Conservation (phyloP, 1,140 invertebrate genomes). For the Brachionus koreanus region DNA sequence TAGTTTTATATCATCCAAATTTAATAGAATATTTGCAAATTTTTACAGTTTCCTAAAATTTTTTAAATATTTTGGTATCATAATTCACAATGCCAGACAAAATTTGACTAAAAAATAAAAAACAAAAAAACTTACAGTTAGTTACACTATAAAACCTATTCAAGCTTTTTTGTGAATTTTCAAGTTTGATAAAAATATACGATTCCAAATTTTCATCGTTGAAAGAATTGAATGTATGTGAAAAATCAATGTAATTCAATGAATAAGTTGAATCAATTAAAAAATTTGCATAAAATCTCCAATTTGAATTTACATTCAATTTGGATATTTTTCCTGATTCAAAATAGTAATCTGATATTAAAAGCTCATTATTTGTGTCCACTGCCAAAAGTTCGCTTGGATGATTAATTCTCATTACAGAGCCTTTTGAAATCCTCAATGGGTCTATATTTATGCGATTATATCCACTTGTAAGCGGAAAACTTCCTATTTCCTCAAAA, state of each 20-base stretch:
- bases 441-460: background rate
- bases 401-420: background rate
- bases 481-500: background rate
- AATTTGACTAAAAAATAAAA: background rate
- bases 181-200: background rate
- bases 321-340: background rate
- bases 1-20: too few relatives aligned
- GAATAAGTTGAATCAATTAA: background rate
- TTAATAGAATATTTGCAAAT: too few relatives aligned
- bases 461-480: background rate
- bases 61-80: too few relatives aligned
- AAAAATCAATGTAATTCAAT: background rate
- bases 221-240: background rate
- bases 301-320: background rate
- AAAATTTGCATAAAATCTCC: conserved; percentile 15
- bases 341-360: background rate
- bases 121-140: background rate
- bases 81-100: background rate
- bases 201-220: background rate
- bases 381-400: background rate
- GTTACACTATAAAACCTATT: background rate
- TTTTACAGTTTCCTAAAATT: too few relatives aligned
- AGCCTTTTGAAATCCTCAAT: background rate
- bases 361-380: background rate
- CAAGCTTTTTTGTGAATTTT: background rate